Evolutionary conservation across 2,797 vertebrate genomes (phyloP), one percentile per base, ranked within the genome.

Genomic region (Sebastolobus altivelis): DNA sequence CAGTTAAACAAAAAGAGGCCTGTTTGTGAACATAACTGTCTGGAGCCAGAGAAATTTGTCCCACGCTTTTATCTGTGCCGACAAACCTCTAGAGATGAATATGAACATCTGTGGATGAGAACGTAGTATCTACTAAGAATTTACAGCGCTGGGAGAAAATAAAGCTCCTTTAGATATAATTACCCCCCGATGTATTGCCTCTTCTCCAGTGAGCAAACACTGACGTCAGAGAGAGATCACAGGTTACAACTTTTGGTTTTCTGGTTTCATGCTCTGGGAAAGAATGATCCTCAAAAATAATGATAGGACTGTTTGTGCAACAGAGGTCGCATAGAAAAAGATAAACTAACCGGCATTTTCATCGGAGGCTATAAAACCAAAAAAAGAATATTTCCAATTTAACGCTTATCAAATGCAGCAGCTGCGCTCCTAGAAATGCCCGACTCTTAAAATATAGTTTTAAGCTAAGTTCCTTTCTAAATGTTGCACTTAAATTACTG

Each of bases 181-280:
- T 74, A 63, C 8, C 6, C 77, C 65, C 43, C 4, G 61, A 86
- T 88, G 68, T 74, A 88, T 88, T 70, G 40, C 1, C 14, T 80
- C 20, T 63, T 77, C 72, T 68, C 27, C 18, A 73, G 20, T 20
- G 22, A 75, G 27, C 38, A 13, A 65, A 67, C 35, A 20, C 71
- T 89, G 87, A 91, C 84, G 81, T 93, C 88, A 93, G 82, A 63
- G 55, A 16, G 67, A 79, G 84, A 89, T 90, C 92, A 91, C 82
- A 91, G 77, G 88, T 87, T 89, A 76, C 12, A 60, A 71, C 25
- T 80, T 35, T 54, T 72, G n/a, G 2, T 69, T 72, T 63, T 69
- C 40, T 60, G 56, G 55, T 82, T 91, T 85, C 54, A 81, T 79
- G 75, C 66, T 87, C 65, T 76, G 74, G 67, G 75, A 81, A 78